A percentile compares a stretch with the other conserved stretches of the same genome.
These are phyloP conservation scores for Zaprionus kolodkinae DNA, from an alignment of 1,140 invertebrate genomes.

Conservation along the genomic window DNA sequence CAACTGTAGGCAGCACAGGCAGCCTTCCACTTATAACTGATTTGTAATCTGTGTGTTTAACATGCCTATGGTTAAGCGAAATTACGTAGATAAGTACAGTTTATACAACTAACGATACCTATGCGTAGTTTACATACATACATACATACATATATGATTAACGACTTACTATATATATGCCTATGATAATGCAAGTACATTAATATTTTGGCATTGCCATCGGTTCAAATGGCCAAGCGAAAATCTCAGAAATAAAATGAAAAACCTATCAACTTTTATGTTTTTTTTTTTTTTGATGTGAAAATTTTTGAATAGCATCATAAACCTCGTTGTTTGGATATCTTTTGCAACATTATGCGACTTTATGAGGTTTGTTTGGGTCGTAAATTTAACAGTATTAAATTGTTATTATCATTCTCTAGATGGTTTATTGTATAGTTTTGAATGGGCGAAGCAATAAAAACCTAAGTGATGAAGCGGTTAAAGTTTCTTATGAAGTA, in stretches of 20 bases:
- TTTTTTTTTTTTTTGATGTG: conserved; percentile 7
- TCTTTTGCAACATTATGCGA: background rate
- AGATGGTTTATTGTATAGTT: background rate
- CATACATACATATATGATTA: conserved; percentile 22
- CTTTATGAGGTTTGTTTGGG: background rate
- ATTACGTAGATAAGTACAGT: conserved; percentile 25
- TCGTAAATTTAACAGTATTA: background rate
- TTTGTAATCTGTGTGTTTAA: conserved; percentile 21
- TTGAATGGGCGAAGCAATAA: background rate
- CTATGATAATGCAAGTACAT: conserved; percentile 30
- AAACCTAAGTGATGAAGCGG: background rate
- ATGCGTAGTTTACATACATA: conserved; percentile 20
- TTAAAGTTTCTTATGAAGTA: background rate
- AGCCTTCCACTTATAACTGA: conserved; percentile 14
- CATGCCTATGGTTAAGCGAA: conserved; percentile 8
- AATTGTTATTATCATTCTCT: background rate
- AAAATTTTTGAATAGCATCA: background rate
- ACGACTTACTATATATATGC: conserved; percentile 15
- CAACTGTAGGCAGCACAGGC: background rate
- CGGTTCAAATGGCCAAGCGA: conserved; percentile 17
- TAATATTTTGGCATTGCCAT: conserved; percentile 35
- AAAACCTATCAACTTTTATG: conserved; percentile 8
- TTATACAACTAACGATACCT: conserved; percentile 34
- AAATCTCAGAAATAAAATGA: conserved; percentile 42
- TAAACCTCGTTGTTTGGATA: background rate